Evolutionary conservation across 2,113 vertebrate genomes (phyloP), one percentile per base, ranked within the genome.

Genomic region (Cepphus grylle): DNA sequence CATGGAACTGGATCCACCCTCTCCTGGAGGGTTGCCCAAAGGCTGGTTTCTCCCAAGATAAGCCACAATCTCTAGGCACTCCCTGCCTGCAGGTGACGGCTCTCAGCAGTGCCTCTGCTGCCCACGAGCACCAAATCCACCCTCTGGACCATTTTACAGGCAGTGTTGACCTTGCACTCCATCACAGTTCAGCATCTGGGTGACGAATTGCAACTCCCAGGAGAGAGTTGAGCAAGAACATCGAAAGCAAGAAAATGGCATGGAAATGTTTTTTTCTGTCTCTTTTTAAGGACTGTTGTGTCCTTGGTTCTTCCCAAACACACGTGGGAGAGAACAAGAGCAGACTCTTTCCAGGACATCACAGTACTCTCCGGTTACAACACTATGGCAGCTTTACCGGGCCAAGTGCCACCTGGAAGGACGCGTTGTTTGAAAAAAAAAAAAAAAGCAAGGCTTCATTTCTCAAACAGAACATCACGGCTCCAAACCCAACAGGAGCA

Each of bases 371-470:
- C 92, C 1, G 0, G 72, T 96, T 96, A 92, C 86, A 88, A 12
- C 0, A 1, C 88, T 19, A 4, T 3, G 23, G 90, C 61, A 92
- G 95, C 82, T 94, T 73, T 18, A 59, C 72, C 87, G 92, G 95
- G 95, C 92, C 95, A 96, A 65, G 77, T 30, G 90, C 95, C 96
- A 96, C 88, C 91, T 97, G 96, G 95, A 96, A 92, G 88, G 81
- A 94, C 92, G 65, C 0, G 0, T 7, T 70, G 62, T 65, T 94
- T 96, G 84, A 86, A 62, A 96, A 80, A 45, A 27, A 27, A 26
- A 38, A 38, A 16, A 7, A 25, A 61, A 23, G 15, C 61, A 91
- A 84, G 56, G 77, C 77, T 92, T 55, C 14, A 20, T 67, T 91
- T 93, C 90, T 96, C 25, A 0, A 80, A 59, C 40, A 50, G 72